phyloP scores from a whole-genome alignment of 2,888 invertebrate species.

The Macropis europaea region DNA sequence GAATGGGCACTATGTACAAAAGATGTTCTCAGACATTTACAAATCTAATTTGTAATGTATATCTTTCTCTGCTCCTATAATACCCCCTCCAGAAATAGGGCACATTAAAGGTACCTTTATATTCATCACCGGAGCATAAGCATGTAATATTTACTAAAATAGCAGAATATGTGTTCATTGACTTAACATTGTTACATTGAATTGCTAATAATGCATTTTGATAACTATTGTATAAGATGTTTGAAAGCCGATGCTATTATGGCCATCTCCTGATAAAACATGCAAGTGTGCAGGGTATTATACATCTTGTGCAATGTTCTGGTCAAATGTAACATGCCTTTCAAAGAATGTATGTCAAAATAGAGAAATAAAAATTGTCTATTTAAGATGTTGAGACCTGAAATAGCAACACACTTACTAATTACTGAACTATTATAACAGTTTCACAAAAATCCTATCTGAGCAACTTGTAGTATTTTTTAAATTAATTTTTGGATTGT shows the following conservation, averaged over 20 bases:
- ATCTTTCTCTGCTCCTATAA: slow-evolving; percentile 7
- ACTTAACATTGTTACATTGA: slow-evolving; percentile 3
- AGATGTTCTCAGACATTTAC: slow-evolving; percentile 9
- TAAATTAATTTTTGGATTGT: neutral
- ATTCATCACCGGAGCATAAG: slow-evolving; percentile 34
- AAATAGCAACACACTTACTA: no score
- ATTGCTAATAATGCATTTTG: neutral
- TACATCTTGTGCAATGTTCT: neutral
- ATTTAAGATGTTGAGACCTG: neutral
- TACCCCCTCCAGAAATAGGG: slow-evolving; percentile 16
- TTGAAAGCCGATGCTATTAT: slow-evolving; percentile 1
- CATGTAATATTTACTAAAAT: slow-evolving; percentile 23
- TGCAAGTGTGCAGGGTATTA: slow-evolving; percentile 24
- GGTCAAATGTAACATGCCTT: neutral
- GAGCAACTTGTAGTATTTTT: no score
- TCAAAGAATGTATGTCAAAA: neutral
- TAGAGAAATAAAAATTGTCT: neutral
- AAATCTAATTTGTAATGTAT: neutral
- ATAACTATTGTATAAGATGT: neutral
- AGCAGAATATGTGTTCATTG: neutral
- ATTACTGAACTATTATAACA: no score
- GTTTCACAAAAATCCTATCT: no score
- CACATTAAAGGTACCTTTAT: slow-evolving; percentile 21
- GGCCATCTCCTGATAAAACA: slow-evolving; percentile 3
- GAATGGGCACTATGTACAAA: slow-evolving; percentile 47